Percentiles rank a stretch among this genome's conserved stretches.
Conservation (phyloP, 2,113 vertebrate genomes). For the Noctilio leporinus region DNA sequence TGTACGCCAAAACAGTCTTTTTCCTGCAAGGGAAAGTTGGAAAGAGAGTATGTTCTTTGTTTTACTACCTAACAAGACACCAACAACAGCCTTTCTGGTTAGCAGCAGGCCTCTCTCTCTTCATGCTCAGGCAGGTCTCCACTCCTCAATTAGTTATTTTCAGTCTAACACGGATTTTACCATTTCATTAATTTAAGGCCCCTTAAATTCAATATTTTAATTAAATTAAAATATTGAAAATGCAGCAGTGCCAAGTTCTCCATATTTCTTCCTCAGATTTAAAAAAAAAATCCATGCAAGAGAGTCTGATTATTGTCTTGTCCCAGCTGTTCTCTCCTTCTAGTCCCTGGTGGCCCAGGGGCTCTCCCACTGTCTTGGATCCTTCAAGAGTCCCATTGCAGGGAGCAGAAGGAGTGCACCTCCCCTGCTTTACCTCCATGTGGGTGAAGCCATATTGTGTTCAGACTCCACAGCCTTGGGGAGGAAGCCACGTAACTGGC, state of each 20-base stretch:
- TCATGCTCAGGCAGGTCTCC: neutral
- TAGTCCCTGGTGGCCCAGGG: no score
- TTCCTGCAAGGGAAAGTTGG: neutral
- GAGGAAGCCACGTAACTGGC: neutral
- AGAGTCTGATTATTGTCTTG: neutral
- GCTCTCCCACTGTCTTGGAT: rapidly evolving
- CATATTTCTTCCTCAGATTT: neutral
- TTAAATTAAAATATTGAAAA: neutral
- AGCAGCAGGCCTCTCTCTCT: neutral
- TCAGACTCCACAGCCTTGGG: neutral
- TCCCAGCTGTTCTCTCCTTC: neutral
- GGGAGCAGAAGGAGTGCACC: rapidly evolving
- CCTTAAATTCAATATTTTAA: no score
- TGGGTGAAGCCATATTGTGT: neutral
- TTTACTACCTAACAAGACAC: neutral
- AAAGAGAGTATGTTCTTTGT: neutral
- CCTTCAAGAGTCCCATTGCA: neutral
- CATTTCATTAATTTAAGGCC: neutral
- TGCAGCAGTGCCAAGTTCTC: neutral
- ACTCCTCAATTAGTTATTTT: neutral
- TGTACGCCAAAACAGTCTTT: no score
- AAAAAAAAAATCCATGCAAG: neutral
- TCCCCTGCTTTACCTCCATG: rapidly evolving
- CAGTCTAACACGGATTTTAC: neutral
- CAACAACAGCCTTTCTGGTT: neutral